These are phyloP conservation scores for Acanthosepion pharaonis DNA, from an alignment of 2,888 invertebrate species.

Conservation along the genomic window DNA sequence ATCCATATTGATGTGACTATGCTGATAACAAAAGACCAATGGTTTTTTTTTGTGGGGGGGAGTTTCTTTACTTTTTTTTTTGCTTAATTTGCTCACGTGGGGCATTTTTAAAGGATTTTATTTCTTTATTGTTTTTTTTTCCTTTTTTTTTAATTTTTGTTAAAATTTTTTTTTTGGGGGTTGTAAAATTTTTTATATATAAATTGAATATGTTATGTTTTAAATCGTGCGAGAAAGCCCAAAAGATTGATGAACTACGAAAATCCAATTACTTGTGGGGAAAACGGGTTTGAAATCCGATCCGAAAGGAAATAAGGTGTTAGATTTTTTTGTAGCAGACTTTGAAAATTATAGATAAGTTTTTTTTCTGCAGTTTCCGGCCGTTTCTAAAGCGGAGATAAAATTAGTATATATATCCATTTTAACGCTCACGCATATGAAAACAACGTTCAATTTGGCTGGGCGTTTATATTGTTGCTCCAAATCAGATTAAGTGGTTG, in stretches of 20 bases:
- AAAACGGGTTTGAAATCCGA: constrained; percentile 37
- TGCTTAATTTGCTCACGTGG: background rate
- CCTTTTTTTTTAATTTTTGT: too few relatives aligned
- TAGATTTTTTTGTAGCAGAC: constrained; percentile 34
- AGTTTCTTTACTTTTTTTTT: too few relatives aligned
- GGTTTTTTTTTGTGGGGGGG: too few relatives aligned
- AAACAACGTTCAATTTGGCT: background rate
- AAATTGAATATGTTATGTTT: too few relatives aligned
- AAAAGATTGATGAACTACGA: constrained; percentile 41
- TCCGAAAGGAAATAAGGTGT: background rate
- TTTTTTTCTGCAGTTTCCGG: background rate
- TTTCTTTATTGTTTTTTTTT: background rate
- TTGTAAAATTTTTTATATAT: too few relatives aligned
- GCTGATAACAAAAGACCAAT: background rate
- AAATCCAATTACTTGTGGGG: constrained; percentile 38
- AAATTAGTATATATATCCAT: background rate
- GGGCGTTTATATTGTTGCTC: background rate
- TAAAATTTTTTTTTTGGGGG: too few relatives aligned
- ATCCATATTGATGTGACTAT: background rate
- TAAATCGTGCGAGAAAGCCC: constrained; percentile 47
- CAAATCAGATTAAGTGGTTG: too few relatives aligned
- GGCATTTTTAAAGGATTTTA: background rate
- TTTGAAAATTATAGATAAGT: too few relatives aligned
- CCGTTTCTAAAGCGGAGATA: background rate
- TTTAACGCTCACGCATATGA: background rate